A percentile compares a stretch with the other conserved stretches of the same genome.
These are phyloP conservation scores for Mesaphorura yosii DNA, from an alignment of 1,140 invertebrate genomes.

Conservation along the genomic window DNA sequence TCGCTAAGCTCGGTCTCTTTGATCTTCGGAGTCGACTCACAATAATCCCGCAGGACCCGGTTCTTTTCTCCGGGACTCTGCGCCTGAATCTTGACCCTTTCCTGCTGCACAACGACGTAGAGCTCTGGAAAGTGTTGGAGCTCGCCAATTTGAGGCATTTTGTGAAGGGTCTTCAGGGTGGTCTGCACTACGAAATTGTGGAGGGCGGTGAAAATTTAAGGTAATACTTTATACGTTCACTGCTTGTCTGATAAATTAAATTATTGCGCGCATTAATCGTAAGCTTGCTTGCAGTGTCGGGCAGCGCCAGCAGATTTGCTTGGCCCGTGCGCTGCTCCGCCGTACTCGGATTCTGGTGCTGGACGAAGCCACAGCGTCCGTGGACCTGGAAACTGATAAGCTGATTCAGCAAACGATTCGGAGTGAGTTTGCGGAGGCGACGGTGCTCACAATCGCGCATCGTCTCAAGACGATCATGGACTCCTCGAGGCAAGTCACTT, in stretches of 20 bases:
- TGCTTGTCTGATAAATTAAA: neutral
- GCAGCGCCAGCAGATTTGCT: constrained; percentile 68
- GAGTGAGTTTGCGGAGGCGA: constrained; percentile 72
- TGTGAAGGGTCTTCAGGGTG: neutral
- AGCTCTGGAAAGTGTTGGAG: neutral
- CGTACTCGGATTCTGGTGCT: constrained; percentile 66
- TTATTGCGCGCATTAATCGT: neutral
- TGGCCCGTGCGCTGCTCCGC: constrained; percentile 65
- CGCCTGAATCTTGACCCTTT: constrained; percentile 41
- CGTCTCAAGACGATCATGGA: constrained; percentile 88
- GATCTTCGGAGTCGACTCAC: constrained; percentile 72
- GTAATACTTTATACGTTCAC: neutral
- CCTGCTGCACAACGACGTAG: constrained; percentile 7
- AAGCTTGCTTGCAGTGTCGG: constrained; percentile 56
- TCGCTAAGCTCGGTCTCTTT: constrained; percentile 73
- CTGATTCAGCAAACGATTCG: constrained; percentile 68
- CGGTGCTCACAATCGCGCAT: constrained; percentile 86
- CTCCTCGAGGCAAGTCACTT: constrained; percentile 49
- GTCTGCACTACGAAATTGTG: neutral
- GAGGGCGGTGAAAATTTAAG: constrained; percentile 4
- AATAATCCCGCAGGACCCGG: constrained; percentile 66
- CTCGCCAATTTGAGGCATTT: neutral
- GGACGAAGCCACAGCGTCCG: constrained; percentile 78
- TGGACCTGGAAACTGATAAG: constrained; percentile 50
- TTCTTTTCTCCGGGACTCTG: constrained; percentile 39